A percentile compares a stretch with the other conserved stretches of the same genome.
Evolutionary conservation across 2,113 vertebrate genomes (phyloP).

Genomic region (Syngnathus typhle): DNA sequence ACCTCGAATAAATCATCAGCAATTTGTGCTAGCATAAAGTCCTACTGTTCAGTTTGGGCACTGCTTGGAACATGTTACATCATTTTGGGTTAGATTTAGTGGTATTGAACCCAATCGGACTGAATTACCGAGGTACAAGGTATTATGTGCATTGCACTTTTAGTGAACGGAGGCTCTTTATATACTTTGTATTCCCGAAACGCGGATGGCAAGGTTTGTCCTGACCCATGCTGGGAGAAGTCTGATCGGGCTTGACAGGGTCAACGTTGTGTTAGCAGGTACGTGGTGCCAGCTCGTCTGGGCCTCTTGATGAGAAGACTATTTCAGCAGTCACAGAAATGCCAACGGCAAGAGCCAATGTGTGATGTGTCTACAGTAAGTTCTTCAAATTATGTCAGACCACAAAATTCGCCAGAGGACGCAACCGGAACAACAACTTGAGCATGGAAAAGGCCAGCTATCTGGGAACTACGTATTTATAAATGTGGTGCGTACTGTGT

Average conservation of each 20-base stretch:
- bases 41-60: too few species aligned
- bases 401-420: neutral
- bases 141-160: neutral
- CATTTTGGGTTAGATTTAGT: too few species aligned
- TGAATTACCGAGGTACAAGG: neutral
- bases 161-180: neutral
- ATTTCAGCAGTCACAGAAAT: constrained; percentile 3
- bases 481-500: neutral
- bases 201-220: constrained; percentile 1
- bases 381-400: neutral
- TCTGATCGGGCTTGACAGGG: neutral
- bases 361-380: neutral
- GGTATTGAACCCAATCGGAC: neutral
- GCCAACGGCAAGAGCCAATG: constrained; percentile 1
- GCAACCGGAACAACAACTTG: neutral
- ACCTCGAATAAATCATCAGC: too few species aligned
- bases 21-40: too few species aligned
- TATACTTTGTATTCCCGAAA: neutral
- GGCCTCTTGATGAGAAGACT: neutral
- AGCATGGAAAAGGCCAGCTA: neutral
- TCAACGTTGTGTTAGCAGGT: constrained; percentile 7
- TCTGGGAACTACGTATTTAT: too few species aligned
- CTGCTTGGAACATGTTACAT: neutral
- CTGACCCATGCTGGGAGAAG: constrained; percentile 3
- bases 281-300: constrained; percentile 5